phyloP scores from a whole-genome alignment of 30 jellyfish, hydroid and myxozoan genomes.

The Aurelia sp. region DNA sequence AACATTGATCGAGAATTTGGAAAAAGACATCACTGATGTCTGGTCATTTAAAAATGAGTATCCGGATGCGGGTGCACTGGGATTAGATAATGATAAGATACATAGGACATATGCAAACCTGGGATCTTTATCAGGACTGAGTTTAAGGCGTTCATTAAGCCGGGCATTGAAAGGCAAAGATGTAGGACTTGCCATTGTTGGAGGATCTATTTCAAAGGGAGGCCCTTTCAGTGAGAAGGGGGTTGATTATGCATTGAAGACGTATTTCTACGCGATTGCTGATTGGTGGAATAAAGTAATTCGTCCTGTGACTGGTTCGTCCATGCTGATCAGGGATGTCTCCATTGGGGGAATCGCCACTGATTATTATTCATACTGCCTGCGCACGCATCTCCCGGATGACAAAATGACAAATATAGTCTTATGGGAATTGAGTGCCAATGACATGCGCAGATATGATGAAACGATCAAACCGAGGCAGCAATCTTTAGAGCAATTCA shows the following conservation, averaged over 20 bases:
- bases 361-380: conserved; percentile 94
- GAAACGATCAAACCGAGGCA: conserved; percentile 77
- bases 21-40: conserved; percentile 96
- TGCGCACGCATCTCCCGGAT: conserved; percentile 94
- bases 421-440: conserved; percentile 97
- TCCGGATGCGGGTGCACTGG: conserved; percentile 95
- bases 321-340: conserved; percentile 96
- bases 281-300: conserved; percentile 99
- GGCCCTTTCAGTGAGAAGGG: conserved; percentile 99
- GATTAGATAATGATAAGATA: conserved; percentile 95
- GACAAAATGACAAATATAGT: conserved; percentile 96
- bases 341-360: conserved; percentile 99
- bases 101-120: conserved; percentile 97
- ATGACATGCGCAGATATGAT: conserved; percentile 97
- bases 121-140: conserved; percentile 97
- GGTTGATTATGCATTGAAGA: conserved; percentile 87
- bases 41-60: conserved; percentile 93
- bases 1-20: conserved; percentile 92
- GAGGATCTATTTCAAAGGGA: conserved; percentile 99
- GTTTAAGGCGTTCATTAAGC: conserved; percentile 86
- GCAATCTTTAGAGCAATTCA: conserved; percentile 97
- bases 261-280: conserved; percentile 98
- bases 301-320: conserved; percentile 99
- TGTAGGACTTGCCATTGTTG: conserved; percentile 98
- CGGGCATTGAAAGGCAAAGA: conserved; percentile 99